A percentile compares a stretch with the other conserved stretches of the same genome.
phyloP scores from a whole-genome alignment of 2,888 invertebrate genomes.

The Tridacna gigas region DNA sequence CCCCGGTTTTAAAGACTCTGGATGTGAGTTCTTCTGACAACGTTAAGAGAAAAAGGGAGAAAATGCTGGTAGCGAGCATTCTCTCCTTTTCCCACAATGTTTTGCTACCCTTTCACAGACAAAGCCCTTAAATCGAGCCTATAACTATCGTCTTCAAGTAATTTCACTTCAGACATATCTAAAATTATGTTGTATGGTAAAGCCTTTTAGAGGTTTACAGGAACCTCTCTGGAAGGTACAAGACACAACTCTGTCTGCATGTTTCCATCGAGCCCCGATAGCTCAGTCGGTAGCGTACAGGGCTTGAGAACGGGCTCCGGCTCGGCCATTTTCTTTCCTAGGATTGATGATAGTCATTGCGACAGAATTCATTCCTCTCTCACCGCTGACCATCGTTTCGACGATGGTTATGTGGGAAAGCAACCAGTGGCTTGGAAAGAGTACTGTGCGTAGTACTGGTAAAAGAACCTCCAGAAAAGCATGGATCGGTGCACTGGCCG shows the following conservation, averaged over 20 bases:
- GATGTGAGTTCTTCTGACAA: no score
- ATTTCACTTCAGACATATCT: no score
- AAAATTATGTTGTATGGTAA: no score
- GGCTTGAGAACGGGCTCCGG: background rate
- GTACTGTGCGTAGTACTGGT: background rate
- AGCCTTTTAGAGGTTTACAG: no score
- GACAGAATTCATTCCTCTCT: background rate
- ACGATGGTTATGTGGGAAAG: background rate
- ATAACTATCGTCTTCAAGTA: no score
- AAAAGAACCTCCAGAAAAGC: background rate
- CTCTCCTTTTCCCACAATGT: constrained; percentile 7
- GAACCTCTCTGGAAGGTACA: no score
- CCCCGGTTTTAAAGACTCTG: no score
- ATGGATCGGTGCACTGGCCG: background rate
- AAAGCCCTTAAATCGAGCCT: no score
- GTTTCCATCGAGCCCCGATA: background rate
- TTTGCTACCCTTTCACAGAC: no score
- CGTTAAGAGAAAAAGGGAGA: constrained; percentile 1
- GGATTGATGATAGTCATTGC: background rate
- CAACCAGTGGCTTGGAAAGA: background rate
- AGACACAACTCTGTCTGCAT: no score
- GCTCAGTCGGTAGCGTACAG: background rate
- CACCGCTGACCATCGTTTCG: no score
- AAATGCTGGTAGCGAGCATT: background rate
- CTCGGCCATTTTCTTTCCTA: background rate